Evolutionary conservation across 2,888 invertebrate species (phyloP), one percentile per base, ranked within the genome.

Genomic region (Chaitophorus viminalis): DNA sequence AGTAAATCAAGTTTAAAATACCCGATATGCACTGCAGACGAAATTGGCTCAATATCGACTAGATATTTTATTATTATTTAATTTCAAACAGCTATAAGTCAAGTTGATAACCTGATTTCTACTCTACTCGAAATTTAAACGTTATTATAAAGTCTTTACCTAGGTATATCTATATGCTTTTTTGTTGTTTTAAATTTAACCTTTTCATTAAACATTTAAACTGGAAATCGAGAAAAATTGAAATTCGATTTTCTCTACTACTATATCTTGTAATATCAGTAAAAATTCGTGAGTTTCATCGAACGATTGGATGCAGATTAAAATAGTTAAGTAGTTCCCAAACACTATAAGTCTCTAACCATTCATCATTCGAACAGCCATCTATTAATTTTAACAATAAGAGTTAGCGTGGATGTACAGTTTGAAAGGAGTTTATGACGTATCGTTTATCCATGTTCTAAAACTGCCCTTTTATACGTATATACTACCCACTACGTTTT

Each of bases 121-220:
- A 81, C 29, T 18, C 21, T 2, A n/a, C n/a, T n/a, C n/a, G n/a
- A n/a, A n/a, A n/a, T n/a, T n/a, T n/a, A n/a, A n/a, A n/a, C n/a
- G n/a, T n/a, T n/a, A n/a, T n/a, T n/a, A n/a, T n/a, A n/a, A n/a
- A n/a, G n/a, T n/a, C n/a, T n/a, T n/a, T n/a, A n/a, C n/a, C n/a
- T n/a, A n/a, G n/a, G n/a, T n/a, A n/a, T n/a, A n/a, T n/a, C n/a
- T n/a, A n/a, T n/a, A n/a, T n/a, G n/a, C n/a, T n/a, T 46, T 18
- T 76, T 17, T 75, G 84, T 46, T 77, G 46, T 77, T 33, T 76
- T 9, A 31, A 77, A 84, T 68, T 52, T 25, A 76, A 82, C 25
- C 21, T 25, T 60, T 76, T 75, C 68, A 76, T 76, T 84, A 77
- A n/a, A n/a, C n/a, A n/a, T n/a, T n/a, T n/a, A n/a, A 77, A 68